Percentiles rank a stretch among this genome's conserved stretches.
Evolutionary conservation across 2,113 vertebrate genomes (phyloP).

Genomic region (Anoplopoma fimbria): DNA sequence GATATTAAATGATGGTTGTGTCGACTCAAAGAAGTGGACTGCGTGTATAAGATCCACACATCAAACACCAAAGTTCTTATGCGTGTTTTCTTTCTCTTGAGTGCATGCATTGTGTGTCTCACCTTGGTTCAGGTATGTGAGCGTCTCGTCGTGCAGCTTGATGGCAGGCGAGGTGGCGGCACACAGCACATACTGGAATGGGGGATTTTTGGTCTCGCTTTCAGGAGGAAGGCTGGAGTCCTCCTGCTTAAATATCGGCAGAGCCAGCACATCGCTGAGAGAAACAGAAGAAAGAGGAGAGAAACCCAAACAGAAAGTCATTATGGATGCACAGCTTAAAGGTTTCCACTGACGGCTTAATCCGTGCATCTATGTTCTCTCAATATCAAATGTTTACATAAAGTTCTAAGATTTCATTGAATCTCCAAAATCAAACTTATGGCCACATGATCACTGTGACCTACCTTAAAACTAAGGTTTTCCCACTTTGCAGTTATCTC

Average conservation of each 20-base stretch:
- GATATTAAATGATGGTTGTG: neutral
- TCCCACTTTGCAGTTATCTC: constrained; percentile 2
- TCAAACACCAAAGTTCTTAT: neutral
- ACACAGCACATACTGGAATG: constrained; percentile 98
- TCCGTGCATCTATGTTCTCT: neutral
- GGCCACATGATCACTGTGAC: constrained; percentile 11
- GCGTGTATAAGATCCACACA: neutral
- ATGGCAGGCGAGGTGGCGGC: constrained; percentile 96
- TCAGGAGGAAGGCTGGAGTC: constrained; percentile 93
- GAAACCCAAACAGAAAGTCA: constrained; percentile 20
- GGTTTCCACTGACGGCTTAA: neutral
- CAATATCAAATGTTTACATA: neutral
- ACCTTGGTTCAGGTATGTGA: constrained; percentile 99
- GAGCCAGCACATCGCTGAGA: constrained; percentile 94
- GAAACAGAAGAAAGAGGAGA: constrained; percentile 7
- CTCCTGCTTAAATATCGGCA: constrained; percentile 99
- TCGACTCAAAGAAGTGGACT: neutral
- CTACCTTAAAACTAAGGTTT: neutral
- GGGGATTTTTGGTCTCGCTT: constrained; percentile 93
- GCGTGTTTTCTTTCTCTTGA: neutral
- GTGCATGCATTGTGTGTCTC: constrained; percentile 5
- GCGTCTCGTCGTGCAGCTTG: constrained; percentile 97
- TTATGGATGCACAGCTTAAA: neutral
- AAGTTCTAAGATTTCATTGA: neutral
- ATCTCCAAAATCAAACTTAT: neutral